Evolutionary conservation across 2,797 vertebrate genomes (phyloP), one percentile per base, ranked within the genome.

Genomic region (Vipera ursinii): DNA sequence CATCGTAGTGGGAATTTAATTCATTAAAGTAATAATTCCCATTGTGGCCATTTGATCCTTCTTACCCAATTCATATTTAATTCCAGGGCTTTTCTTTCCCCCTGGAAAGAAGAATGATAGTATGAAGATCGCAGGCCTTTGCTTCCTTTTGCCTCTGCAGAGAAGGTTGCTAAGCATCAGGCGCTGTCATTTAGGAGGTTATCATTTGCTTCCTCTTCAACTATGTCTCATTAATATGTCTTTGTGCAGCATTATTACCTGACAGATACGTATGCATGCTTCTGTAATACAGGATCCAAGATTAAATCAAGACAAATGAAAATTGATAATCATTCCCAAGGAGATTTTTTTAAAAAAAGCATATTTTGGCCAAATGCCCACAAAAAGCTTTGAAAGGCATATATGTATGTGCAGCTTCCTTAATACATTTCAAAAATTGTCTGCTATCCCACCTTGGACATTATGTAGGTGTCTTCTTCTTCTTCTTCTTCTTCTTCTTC

Each of bases 261-360:
- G 90, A 59, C 59, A 61, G 78, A 86, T 38, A 38, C 38, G 2
- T 38, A 10, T 91, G 44, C 26, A 12, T 20, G 57, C 55, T 24
- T 61, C 57, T 7, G 3, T 60, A 59, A 28, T 32, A 51, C 44
- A 2, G 26, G 57, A 48, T 10, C 82, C 38, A 14, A 57, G 38
- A 91, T 32, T 91, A 59, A n/a, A 86, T 91, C 48, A 91, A 86
- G 78, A 60, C 78, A 91, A 91, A 91, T 86, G 78, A 51, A 65
- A 61, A 20, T 28, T 61, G 90, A 61, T 91, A 20, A 86, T 26
- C 56, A 61, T 61, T 85, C n/a, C 9, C 26, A 53, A 61, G 26
- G 38, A 91, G 26, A 60, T 73, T 59, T 85, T 91, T 69, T 69
- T 6, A 5, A 56, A 90, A 91, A 28, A 90, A n/a, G 7, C 15